These are phyloP conservation scores for Achlya flavicornis DNA, from an alignment of 2,888 invertebrate species.

Conservation along the genomic window DNA sequence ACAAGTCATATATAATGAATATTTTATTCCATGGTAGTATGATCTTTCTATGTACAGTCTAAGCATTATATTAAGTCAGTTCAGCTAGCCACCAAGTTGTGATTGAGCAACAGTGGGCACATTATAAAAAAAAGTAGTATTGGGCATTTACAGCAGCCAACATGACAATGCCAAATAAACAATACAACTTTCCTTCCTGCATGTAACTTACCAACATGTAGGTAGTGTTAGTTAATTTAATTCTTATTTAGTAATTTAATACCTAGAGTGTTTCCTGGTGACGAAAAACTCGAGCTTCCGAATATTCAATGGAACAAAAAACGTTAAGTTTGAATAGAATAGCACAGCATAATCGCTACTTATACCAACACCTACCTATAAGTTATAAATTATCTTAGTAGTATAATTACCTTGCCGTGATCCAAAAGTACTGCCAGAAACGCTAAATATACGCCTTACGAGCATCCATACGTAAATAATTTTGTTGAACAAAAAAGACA, in stretches of 20 bases:
- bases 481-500: background rate
- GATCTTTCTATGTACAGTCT: too few species aligned
- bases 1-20: too few species aligned
- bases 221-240: background rate
- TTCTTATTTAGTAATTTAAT: background rate
- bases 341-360: background rate
- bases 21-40: too few species aligned
- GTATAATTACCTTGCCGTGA: background rate
- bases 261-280: background rate
- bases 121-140: too few species aligned
- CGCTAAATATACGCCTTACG: background rate
- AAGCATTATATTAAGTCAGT: too few species aligned
- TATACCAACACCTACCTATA: background rate
- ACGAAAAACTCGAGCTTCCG: background rate
- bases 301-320: background rate
- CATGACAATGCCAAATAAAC: too few species aligned
- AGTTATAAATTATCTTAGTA: background rate
- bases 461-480: background rate
- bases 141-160: too few species aligned
- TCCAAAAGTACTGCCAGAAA: background rate
- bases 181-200: background rate
- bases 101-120: too few species aligned
- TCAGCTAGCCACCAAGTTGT: too few species aligned
- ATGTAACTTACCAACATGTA: background rate
- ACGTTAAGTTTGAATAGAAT: background rate